phyloP scores from a whole-genome alignment of 2,113 vertebrate species.

The Thymallus thymallus region DNA sequence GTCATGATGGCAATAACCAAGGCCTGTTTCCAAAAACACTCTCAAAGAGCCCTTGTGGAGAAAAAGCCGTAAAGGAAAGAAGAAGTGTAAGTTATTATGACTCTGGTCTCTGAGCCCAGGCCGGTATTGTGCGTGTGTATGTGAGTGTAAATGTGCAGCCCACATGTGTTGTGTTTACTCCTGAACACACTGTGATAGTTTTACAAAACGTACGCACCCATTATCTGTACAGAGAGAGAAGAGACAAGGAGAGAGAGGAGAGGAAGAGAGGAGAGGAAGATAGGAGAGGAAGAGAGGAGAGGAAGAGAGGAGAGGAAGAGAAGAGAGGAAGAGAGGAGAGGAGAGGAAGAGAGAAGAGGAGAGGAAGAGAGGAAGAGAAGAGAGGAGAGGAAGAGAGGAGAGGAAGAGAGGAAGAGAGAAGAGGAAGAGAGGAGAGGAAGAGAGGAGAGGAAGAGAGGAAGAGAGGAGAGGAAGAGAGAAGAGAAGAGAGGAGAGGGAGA shows the following conservation, averaged over 20 bases:
- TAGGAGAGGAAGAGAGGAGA: no score
- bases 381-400: background rate
- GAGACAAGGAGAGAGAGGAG: background rate
- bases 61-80: constrained; percentile 26
- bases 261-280: background rate
- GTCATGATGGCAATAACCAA: constrained; percentile 54
- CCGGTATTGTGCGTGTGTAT: background rate
- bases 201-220: no score
- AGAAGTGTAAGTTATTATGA: constrained; percentile 56
- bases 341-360: background rate
- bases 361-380: no score
- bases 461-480: background rate
- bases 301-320: no score
- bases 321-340: no score
- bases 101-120: constrained; percentile 21
- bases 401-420: no score
- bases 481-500: no score
- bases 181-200: constrained; percentile 49
- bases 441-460: background rate
- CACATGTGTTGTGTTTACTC: constrained; percentile 23
- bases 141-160: no score
- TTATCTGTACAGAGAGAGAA: no score
- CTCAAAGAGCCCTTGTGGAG: constrained; percentile 41
- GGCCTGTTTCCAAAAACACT: constrained; percentile 60
- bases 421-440: background rate